These are phyloP conservation scores for Cosmopolites sordidus DNA, from an alignment of 2,888 invertebrate species.

Conservation along the genomic window DNA sequence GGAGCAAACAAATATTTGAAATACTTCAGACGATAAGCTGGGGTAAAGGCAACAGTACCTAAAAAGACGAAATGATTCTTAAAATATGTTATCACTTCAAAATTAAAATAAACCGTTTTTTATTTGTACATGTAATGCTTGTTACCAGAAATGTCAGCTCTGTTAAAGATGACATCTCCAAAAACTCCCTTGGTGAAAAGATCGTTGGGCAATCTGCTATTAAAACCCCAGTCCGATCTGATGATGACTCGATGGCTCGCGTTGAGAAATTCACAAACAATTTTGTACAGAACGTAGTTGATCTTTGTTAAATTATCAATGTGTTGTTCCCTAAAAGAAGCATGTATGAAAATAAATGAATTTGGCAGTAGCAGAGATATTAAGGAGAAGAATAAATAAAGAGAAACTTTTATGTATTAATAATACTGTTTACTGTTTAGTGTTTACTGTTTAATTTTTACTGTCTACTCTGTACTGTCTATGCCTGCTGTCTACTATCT, in stretches of 20 bases:
- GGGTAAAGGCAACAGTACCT: conserved; percentile 16
- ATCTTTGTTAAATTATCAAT: conserved; percentile 18
- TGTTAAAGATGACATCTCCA: conserved; percentile 9
- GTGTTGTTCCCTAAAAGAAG: conserved; percentile 14
- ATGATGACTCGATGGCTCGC: conserved; percentile 10
- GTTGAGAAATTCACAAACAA: conserved; percentile 13
- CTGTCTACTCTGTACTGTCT: no score
- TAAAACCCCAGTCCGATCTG: conserved; percentile 13
- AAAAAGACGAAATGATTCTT: background rate
- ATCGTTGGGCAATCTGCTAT: conserved; percentile 2
- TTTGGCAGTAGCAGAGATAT: no score
- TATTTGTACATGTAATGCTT: background rate
- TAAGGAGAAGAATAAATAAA: no score
- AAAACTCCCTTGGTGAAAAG: conserved; percentile 13
- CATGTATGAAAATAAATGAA: no score
- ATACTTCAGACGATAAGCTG: conserved; percentile 13
- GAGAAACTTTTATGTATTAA: no score
- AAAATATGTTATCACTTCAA: background rate
- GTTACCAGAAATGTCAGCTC: conserved; percentile 18
- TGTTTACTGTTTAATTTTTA: no score
- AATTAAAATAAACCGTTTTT: background rate
- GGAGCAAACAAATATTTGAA: conserved; percentile 16
- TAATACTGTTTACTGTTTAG: no score
- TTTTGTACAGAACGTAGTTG: conserved; percentile 9
- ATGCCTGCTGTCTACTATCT: no score